These are phyloP conservation scores for Oreochromis mossambicus DNA, from an alignment of 2,797 vertebrate species.

Conservation along the genomic window DNA sequence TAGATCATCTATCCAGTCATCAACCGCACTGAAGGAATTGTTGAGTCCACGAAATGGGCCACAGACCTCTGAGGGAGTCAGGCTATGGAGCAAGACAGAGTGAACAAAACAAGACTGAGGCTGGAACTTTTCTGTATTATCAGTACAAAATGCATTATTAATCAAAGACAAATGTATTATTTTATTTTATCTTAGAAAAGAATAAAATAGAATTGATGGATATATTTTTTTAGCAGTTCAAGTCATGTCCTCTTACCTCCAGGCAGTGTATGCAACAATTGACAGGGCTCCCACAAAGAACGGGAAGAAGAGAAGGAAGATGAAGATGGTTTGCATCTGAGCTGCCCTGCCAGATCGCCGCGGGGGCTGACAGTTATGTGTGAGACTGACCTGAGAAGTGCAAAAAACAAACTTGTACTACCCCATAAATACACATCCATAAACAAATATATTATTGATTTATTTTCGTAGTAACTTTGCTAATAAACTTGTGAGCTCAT, in stretches of 20 bases:
- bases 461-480: neutral
- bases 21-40: slow-evolving; percentile 77
- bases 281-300: slow-evolving; percentile 85
- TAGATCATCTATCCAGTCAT: slow-evolving; percentile 77
- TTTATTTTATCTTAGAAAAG: neutral
- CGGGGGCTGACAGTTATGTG: slow-evolving; percentile 90
- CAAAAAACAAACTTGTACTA: neutral
- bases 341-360: slow-evolving; percentile 85
- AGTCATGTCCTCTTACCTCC: slow-evolving; percentile 79
- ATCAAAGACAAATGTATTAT: neutral
- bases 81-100: slow-evolving; percentile 57
- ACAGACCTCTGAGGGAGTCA: slow-evolving; percentile 83
- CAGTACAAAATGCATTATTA: neutral
- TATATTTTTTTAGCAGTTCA: neutral
- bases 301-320: slow-evolving; percentile 89
- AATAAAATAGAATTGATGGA: neutral
- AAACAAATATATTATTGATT: neutral
- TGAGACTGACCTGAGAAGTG: slow-evolving; percentile 83
- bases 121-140: accelerated
- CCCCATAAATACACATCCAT: neutral
- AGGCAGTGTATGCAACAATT: slow-evolving; percentile 82
- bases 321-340: slow-evolving; percentile 91
- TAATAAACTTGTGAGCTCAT: neutral
- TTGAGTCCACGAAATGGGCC: slow-evolving; percentile 87
- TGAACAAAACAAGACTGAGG: neutral